Evolutionary conservation across 2,888 invertebrate species (phyloP).

Genomic region (Eumerus sabulonum): DNA sequence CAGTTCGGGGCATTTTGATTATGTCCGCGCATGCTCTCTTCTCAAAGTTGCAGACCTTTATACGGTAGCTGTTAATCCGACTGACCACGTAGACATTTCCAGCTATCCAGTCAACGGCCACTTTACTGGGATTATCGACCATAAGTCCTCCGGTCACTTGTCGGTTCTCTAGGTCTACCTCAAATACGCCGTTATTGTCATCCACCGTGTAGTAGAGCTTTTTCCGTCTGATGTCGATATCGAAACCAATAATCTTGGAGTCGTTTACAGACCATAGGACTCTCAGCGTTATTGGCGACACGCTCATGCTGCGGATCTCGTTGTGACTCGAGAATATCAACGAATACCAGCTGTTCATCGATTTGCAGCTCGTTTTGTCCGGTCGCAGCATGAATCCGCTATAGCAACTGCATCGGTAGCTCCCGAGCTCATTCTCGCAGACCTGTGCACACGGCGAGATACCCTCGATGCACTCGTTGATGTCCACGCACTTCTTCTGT

Average conservation of each 20-base stretch:
- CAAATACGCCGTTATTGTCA: slow-evolving; percentile 78
- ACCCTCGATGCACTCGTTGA: slow-evolving; percentile 84
- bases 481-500: slow-evolving; percentile 82
- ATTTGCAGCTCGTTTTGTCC: slow-evolving; percentile 85
- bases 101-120: slow-evolving; percentile 88
- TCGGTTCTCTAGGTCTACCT: slow-evolving; percentile 75
- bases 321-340: slow-evolving; percentile 81
- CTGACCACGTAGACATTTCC: slow-evolving; percentile 85
- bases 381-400: slow-evolving; percentile 79
- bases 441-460: slow-evolving; percentile 83
- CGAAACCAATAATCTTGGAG: slow-evolving; percentile 81
- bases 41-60: slow-evolving; percentile 81
- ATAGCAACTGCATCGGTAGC: slow-evolving; percentile 76
- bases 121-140: slow-evolving; percentile 79
- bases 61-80: slow-evolving; percentile 75
- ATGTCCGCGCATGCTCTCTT: slow-evolving; percentile 81
- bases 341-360: slow-evolving; percentile 80
- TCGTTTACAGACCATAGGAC: slow-evolving; percentile 79
- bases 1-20: slow-evolving; percentile 79
- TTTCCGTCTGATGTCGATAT: slow-evolving; percentile 79
- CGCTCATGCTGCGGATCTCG: slow-evolving; percentile 81
- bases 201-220: slow-evolving; percentile 80
- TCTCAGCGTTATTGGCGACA: slow-evolving; percentile 74
- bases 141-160: slow-evolving; percentile 76
- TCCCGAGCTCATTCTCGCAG: slow-evolving; percentile 76